These are phyloP conservation scores for Sebastes minor DNA, from an alignment of 2,797 vertebrate species.

Conservation along the genomic window DNA sequence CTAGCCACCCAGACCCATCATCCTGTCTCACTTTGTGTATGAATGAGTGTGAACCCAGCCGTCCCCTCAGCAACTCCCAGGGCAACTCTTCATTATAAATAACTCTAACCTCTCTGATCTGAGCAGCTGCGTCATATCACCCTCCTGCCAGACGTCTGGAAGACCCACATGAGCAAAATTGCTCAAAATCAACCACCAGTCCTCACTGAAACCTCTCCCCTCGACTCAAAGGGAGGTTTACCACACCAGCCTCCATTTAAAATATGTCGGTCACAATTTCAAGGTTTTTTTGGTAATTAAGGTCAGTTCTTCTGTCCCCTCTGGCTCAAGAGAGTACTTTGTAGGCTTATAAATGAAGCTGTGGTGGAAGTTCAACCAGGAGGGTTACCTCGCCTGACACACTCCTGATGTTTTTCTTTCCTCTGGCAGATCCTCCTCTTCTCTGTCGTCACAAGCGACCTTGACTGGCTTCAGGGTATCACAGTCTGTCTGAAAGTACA, in stretches of 20 bases:
- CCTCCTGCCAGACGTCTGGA: slow-evolving; percentile 18
- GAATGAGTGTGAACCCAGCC: slow-evolving; percentile 34
- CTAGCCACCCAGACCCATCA: slow-evolving; percentile 22
- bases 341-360: slow-evolving; percentile 15
- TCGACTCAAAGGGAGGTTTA: slow-evolving; percentile 13
- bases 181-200: slow-evolving; percentile 16
- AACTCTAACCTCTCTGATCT: slow-evolving; percentile 58
- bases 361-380: slow-evolving; percentile 9
- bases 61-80: slow-evolving; percentile 41
- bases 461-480: not conserved
- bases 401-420: not conserved
- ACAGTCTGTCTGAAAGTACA: not conserved
- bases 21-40: slow-evolving; percentile 13
- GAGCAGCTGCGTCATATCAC: slow-evolving; percentile 46
- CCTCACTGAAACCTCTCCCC: slow-evolving; percentile 10
- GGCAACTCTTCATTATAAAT: slow-evolving; percentile 52
- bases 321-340: slow-evolving; percentile 6
- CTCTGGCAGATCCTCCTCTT: not conserved
- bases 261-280: slow-evolving; percentile 25
- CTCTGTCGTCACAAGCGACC: not conserved
- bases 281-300: slow-evolving; percentile 28
- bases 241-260: not conserved
- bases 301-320: slow-evolving; percentile 16
- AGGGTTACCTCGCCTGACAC: not conserved
- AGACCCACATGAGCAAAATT: slow-evolving; percentile 20